Evolutionary conservation across 2,888 invertebrate species (phyloP), one percentile per base, ranked within the genome.

Genomic region (Phortica magna): DNA sequence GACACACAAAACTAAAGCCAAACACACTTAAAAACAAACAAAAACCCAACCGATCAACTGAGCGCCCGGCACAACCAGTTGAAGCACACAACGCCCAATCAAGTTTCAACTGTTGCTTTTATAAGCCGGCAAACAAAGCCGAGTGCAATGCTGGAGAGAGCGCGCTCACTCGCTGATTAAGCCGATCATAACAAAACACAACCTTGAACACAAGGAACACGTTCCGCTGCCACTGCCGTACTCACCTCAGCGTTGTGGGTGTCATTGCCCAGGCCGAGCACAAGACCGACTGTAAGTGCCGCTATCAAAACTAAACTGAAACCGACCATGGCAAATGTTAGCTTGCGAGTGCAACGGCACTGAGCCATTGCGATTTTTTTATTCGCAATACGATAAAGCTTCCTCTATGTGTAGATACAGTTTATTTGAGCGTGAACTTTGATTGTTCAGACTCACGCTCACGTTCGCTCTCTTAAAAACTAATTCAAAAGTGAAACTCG

Each of bases 201-300:
- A 31, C 31, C 31, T 31, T 31, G 31, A 31, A 31, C 31, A 31
- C 31, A 94, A 93, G 17, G 77, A 75, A 10, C 83, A 76, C 80
- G 31, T 41, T 12, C 7, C 12, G 84, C 48, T 5, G 48, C 9
- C 48, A 9, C 48, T 14, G 14, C 7, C 48, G 9, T 0, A 22
- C 61, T 61, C 19, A 61, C 61, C 7, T 10, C 42, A n/a, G 14
- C 42, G 17, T 42, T 42, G 4, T 42, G 14, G 3, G 3, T 10
- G 19, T 61, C 22, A 22, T 61, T 22, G 22, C 31, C 10, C 22
- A 71, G 53, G 39, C 70, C 53, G 10, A 53, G 53, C 5, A 55
- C 53, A 10, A 64, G 41, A 42, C 42, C 42, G 67, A 73, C 22
- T 48, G 73, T 68, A 14, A 48, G 41, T 10, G 61, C 61, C 10